Evolutionary conservation across 2,113 vertebrate species (phyloP).

Genomic region (Pelecanoides urinatrix): DNA sequence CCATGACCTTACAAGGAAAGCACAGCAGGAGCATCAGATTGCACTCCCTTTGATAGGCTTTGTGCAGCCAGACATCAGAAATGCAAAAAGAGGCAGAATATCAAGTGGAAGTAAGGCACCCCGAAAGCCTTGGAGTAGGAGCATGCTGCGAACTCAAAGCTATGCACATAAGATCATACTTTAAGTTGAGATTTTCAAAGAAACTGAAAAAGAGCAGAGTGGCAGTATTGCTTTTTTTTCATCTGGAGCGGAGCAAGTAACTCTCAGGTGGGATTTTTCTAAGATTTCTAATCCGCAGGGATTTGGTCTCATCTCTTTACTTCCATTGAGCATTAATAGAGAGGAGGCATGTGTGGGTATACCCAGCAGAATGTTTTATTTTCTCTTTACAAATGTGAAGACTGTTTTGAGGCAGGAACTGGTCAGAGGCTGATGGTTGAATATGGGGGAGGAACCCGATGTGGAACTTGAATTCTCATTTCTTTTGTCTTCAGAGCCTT

Average conservation of each 20-base stretch:
- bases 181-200: not conserved
- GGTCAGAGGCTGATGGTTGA: not conserved
- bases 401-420: not conserved
- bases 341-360: not conserved
- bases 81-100: not conserved
- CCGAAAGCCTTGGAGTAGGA: not conserved
- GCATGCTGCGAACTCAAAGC: not conserved
- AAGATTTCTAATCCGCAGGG: not conserved
- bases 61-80: not conserved
- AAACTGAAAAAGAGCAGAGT: not conserved
- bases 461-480: not conserved
- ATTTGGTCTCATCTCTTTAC: not conserved
- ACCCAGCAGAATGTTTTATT: not conserved
- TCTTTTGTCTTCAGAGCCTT: not conserved
- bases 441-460: not conserved
- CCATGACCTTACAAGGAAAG: not conserved
- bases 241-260: not conserved
- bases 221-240: not conserved
- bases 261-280: not conserved
- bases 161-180: not conserved
- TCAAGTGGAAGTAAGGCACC: not conserved
- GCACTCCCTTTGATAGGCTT: not conserved
- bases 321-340: not conserved
- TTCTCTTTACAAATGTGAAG: not conserved
- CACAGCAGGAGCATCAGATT: not conserved